Evolutionary conservation across 2,797 vertebrate species (phyloP), one percentile per base, ranked within the genome.

Genomic region (Manis crassicaudata): DNA sequence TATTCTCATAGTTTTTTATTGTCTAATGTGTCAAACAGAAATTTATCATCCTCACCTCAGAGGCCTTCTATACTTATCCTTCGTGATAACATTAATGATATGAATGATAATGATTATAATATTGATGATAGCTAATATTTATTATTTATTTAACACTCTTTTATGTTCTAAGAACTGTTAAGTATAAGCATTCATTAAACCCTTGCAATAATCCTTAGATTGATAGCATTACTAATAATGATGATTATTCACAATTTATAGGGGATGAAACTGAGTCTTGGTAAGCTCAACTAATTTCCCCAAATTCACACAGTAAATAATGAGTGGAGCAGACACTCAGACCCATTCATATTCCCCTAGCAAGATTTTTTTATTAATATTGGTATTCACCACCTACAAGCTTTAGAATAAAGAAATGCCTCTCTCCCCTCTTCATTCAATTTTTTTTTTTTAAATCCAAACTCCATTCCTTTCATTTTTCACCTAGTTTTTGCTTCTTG

Each of bases 301-400:
- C n/a, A 94, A 85, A 81, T 72, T 62, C 65, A 87, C 70, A 40
- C 11, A 90, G 40, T 87, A 87, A 80, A 89, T 86, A 92, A 60
- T 91, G 68, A 88, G 43, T 70, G 12, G 17, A 84, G 16, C 11
- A 79, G 29, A 25, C 1, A 52, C 27, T 73, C 23, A 46, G 12
- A 60, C 16, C 2, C 21, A 68, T 68, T 92, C 23, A 76, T 60
- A 11, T n/a, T 93, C 16, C 25, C 32, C 27, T 20, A 43, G n/a
- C 37, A 83, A 90, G 7, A 84, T 25, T 75, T 81, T 67, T 91
- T 63, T 75, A 56, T 90, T 94, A 92, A 92, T 76, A 14, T 62
- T 54, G 0, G 72, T 83, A 29, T 67, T 92, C 29, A 8, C 43
- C 10, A 27, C 9, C 23, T 81, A 11, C 1, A 83, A 37, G 18